A percentile compares a stretch with the other conserved stretches of the same genome.
These are phyloP conservation scores for Alauda arvensis DNA, from an alignment of 2,797 vertebrate species.

Conservation along the genomic window DNA sequence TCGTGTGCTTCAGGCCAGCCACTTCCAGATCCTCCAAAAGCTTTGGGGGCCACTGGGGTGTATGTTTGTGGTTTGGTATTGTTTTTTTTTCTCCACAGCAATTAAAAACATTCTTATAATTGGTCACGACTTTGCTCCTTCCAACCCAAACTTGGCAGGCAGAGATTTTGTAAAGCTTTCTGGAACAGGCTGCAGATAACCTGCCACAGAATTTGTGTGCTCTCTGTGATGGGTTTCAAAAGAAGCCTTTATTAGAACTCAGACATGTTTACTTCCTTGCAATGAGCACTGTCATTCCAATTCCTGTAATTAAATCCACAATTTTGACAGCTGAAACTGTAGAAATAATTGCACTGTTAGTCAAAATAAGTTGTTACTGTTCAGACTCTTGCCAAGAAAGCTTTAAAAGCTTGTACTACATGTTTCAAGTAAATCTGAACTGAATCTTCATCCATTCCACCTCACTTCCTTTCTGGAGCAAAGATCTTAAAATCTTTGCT, in stretches of 20 bases:
- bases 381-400: background rate
- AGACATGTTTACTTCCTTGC: constrained; percentile 1
- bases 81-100: background rate
- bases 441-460: background rate
- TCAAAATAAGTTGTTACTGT: constrained; percentile 6
- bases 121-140: constrained; percentile 24
- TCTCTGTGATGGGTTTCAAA: constrained; percentile 17
- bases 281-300: constrained; percentile 13
- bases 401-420: background rate
- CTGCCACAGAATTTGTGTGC: constrained; percentile 5
- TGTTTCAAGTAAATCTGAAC: background rate
- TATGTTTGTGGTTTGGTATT: background rate
- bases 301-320: constrained; percentile 47
- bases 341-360: constrained; percentile 29
- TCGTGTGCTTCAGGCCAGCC: background rate
- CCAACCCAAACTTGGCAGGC: constrained; percentile 19
- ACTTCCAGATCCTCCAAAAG: background rate
- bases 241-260: constrained; percentile 20
- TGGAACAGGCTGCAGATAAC: constrained; percentile 22
- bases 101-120: constrained; percentile 46
- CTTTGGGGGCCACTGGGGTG: background rate
- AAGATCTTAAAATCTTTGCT: background rate
- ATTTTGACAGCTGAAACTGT: constrained; percentile 19
- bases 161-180: constrained; percentile 4
- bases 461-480: constrained; percentile 33